Evolutionary conservation across 2,888 invertebrate species (phyloP).

Genomic region (Taenaris catops): DNA sequence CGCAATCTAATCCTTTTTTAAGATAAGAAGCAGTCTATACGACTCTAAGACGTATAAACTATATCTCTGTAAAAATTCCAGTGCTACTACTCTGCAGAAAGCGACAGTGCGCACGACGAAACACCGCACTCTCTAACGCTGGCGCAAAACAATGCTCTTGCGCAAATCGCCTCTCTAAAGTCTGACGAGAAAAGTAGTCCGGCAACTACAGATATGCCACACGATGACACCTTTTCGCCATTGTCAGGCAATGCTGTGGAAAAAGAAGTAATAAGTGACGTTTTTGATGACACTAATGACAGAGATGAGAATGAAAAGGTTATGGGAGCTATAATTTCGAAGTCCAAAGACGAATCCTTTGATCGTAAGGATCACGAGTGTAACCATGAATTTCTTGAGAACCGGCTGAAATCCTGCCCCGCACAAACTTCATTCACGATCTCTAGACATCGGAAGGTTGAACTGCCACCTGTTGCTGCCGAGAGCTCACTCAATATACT

Average conservation of each 20-base stretch:
- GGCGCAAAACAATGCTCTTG: slow-evolving; percentile 30
- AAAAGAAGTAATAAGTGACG: slow-evolving; percentile 64
- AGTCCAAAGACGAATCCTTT: slow-evolving; percentile 42
- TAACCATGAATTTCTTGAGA: slow-evolving; percentile 64
- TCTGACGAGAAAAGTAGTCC: slow-evolving; percentile 11
- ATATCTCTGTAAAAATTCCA: too few relatives aligned
- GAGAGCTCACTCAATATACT: slow-evolving; percentile 53
- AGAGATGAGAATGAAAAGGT: slow-evolving; percentile 60
- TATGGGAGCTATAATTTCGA: slow-evolving; percentile 64
- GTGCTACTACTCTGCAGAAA: slow-evolving; percentile 82
- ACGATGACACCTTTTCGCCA: slow-evolving; percentile 53
- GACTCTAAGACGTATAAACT: too few relatives aligned
- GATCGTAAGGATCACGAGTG: slow-evolving; percentile 55
- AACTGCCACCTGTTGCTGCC: slow-evolving; percentile 70
- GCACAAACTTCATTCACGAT: slow-evolving; percentile 79
- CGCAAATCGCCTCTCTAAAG: slow-evolving; percentile 22
- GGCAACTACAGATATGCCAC: slow-evolving; percentile 51
- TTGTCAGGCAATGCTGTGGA: slow-evolving; percentile 44
- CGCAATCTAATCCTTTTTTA: too few relatives aligned
- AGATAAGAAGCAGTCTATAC: too few relatives aligned
- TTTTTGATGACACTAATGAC: slow-evolving; percentile 57
- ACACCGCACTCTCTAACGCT: slow-evolving; percentile 50
- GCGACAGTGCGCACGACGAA: slow-evolving; percentile 68
- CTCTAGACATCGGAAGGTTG: slow-evolving; percentile 81
- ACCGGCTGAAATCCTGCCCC: slow-evolving; percentile 61